These are phyloP conservation scores for Teleiodes luculella DNA, from an alignment of 2,888 invertebrate genomes.

Conservation along the genomic window DNA sequence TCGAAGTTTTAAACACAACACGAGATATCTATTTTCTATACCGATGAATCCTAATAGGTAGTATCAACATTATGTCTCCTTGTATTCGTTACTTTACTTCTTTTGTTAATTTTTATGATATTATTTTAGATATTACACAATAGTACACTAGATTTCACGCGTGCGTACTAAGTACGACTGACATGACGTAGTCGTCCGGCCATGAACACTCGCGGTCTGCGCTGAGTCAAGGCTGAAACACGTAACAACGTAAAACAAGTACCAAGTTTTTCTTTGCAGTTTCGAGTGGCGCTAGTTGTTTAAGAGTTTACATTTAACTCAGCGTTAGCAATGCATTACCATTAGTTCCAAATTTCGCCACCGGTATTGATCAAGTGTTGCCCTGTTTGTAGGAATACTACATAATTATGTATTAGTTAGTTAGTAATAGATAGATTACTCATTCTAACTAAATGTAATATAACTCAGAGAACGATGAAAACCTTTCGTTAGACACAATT, in stretches of 20 bases:
- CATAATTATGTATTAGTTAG: too few species aligned
- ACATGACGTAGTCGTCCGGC: neutral
- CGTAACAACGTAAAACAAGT: neutral
- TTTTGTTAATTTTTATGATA: neutral
- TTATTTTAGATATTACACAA: constrained; percentile 1
- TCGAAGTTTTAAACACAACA: neutral
- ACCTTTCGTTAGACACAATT: too few species aligned
- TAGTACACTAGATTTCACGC: neutral
- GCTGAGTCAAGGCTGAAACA: constrained; percentile 7
- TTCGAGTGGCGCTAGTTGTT: constrained; percentile 22
- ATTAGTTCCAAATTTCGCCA: neutral
- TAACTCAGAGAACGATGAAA: too few species aligned
- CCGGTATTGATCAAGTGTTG: constrained; percentile 1
- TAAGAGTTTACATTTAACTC: neutral
- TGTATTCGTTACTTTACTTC: neutral
- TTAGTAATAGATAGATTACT: too few species aligned
- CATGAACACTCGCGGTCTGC: neutral
- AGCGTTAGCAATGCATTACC: neutral
- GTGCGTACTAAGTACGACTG: constrained; percentile 1
- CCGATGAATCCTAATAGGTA: too few species aligned
- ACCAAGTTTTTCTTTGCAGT: constrained; percentile 4
- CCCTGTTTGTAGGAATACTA: neutral
- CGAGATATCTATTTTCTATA: neutral
- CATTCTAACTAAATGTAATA: too few species aligned
- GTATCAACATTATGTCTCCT: neutral